Evolutionary conservation across 2,113 vertebrate genomes (phyloP).

Genomic region (Polypterus senegalus): DNA sequence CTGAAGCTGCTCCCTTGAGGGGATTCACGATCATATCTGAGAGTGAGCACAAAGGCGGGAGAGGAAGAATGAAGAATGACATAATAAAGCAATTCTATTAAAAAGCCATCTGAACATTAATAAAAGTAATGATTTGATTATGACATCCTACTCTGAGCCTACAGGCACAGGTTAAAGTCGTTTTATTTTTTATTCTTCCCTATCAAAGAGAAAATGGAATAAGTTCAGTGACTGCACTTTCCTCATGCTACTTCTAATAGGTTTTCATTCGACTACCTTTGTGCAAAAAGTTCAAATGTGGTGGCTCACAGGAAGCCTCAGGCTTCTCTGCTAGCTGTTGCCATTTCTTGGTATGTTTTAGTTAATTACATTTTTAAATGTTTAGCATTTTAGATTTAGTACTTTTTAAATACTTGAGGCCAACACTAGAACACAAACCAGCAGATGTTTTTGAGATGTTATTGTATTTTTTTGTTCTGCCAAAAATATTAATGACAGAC

Average conservation of each 20-base stretch:
- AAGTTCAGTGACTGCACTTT: conserved; percentile 34
- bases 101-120: conserved; percentile 60
- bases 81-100: conserved; percentile 58
- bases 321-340: too few species aligned
- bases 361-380: too few species aligned
- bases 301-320: too few species aligned
- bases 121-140: conserved; percentile 58
- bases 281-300: too few species aligned
- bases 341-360: too few species aligned
- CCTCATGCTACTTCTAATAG: conserved; percentile 35
- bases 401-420: too few species aligned
- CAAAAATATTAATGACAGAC: too few species aligned
- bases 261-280: conserved; percentile 33
- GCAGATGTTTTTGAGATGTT: too few species aligned
- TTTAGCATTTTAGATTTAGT: too few species aligned
- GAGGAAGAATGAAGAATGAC: conserved; percentile 42
- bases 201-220: conserved; percentile 26
- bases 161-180: conserved; percentile 25
- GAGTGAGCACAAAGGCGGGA: conserved; percentile 28
- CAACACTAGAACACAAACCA: too few species aligned
- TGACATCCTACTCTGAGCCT: conserved; percentile 28
- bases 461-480: too few species aligned
- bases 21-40: conserved; percentile 31
- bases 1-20: conserved; percentile 23
- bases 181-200: conserved; percentile 38